A percentile compares a stretch with the other conserved stretches of the same genome.
phyloP scores from a whole-genome alignment of 1,140 invertebrate species.

The Globodera rostochiensis region DNA sequence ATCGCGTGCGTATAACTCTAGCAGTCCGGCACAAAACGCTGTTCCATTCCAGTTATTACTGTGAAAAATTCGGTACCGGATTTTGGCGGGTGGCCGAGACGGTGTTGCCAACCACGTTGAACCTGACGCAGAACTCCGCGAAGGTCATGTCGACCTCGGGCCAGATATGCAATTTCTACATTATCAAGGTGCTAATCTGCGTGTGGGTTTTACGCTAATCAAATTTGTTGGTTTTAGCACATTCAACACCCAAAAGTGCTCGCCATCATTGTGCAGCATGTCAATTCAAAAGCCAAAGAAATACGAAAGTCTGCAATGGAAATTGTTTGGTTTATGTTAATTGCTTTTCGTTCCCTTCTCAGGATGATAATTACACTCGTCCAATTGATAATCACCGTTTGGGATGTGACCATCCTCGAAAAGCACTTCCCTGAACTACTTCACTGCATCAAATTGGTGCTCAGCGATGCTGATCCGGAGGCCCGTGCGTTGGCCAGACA shows the following conservation, averaged over 20 bases:
- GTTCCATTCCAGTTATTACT: conserved; percentile 72
- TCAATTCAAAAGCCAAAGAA: conserved; percentile 85
- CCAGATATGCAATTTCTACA: conserved; percentile 81
- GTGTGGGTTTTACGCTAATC: neutral
- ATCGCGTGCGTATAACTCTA: conserved; percentile 71
- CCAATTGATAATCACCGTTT: conserved; percentile 80
- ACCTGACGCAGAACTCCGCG: conserved; percentile 90
- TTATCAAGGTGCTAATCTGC: conserved; percentile 73
- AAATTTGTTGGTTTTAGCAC: conserved; percentile 61
- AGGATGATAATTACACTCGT: conserved; percentile 70
- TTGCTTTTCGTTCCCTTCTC: conserved; percentile 11
- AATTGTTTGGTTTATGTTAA: neutral
- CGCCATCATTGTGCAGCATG: conserved; percentile 80
- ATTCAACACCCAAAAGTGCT: conserved; percentile 84
- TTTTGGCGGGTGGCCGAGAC: conserved; percentile 83
- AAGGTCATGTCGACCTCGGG: conserved; percentile 92
- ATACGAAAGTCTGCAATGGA: conserved; percentile 72
- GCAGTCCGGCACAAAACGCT: neutral
- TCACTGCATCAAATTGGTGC: conserved; percentile 83
- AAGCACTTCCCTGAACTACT: conserved; percentile 78
- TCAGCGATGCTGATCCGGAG: conserved; percentile 86
- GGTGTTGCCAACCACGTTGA: conserved; percentile 81
- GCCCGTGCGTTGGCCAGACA: conserved; percentile 72
- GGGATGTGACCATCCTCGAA: conserved; percentile 81
- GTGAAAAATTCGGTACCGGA: conserved; percentile 79